A percentile compares a stretch with the other conserved stretches of the same genome.
Evolutionary conservation across 35 echinoderm and acorn worm species (phyloP).

Genomic region (Hemicentrotus pulcherrimus): DNA sequence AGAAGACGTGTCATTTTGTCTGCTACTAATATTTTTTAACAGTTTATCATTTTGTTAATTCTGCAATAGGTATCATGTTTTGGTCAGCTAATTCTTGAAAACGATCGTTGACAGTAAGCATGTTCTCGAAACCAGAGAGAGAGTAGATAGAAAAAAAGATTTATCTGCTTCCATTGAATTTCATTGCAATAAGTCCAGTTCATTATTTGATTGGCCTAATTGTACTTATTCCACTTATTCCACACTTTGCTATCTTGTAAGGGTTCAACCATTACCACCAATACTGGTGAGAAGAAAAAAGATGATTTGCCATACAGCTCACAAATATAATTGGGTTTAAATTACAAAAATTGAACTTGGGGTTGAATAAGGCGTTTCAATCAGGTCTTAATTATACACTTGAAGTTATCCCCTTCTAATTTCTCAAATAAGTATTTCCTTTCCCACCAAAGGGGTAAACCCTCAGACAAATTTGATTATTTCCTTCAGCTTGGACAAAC

Average conservation of each 20-base stretch:
- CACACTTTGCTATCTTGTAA: no score
- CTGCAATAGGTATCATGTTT: no score
- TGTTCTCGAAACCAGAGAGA: no score
- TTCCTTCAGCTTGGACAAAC: not conserved
- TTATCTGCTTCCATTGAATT: not conserved
- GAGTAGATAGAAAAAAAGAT: not conserved
- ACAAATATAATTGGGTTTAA: not conserved
- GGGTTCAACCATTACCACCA: not conserved
- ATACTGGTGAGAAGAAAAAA: constrained; percentile 10
- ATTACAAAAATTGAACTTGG: not conserved
- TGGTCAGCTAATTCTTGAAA: no score
- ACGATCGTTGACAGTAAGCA: no score
- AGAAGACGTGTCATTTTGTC: no score
- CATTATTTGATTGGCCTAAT: not conserved
- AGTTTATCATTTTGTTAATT: no score
- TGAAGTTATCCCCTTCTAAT: not conserved
- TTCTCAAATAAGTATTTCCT: constrained; percentile 15
- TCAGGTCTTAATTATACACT: not conserved
- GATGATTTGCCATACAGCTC: not conserved
- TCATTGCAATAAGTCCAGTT: no score
- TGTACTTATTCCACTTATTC: not conserved
- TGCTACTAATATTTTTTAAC: not conserved
- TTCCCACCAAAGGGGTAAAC: not conserved
- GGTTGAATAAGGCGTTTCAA: not conserved
- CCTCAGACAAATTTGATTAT: constrained; percentile 3